Base-by-base conservation (phyloP, 2,888 invertebrate species). In the Seira sanloemensis region DNA sequence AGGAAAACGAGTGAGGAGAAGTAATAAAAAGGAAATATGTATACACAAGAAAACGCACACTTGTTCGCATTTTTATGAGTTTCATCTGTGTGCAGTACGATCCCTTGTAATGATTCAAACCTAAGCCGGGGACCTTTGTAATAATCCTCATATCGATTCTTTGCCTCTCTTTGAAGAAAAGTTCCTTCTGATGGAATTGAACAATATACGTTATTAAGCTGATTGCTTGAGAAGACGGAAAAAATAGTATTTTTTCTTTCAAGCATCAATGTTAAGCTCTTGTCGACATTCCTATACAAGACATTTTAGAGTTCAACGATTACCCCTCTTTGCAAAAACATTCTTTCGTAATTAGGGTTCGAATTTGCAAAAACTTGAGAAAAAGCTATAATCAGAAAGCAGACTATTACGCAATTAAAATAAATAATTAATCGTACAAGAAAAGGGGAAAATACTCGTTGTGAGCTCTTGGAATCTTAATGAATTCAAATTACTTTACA, bases 31-130 rank as follows among this genome's bases (percentile, higher is more conserved):
- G 58, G 18, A 73, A 73, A 73, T 23, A 66, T 26, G 24, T 66
- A 54, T 73, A 54, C 62, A 66, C 19, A 7, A 66, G 23, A 37
- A 23, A 19, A 23, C 66, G 23, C 66, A 66, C 66, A 21, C 24
- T 72, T 72, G 23, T 72, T 23, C 50, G 23, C 2, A 25, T 27
- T 74, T 74, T 74, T 74, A 74, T 74, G 74, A 26, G 1, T 46
- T 74, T 74, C 74, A 74, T 27, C 16, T 74, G 74, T 74, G 62
- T 24, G 16, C 25, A 25, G 62, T 73, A 16, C 21, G 73, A 50
- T 58, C 73, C 73, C 37, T 37, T 37, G 37, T 37, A 37, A 37
- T 37, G 37, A 37, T 37, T 37, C 37, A 9, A 37, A 12, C 37
- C 12, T 37, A 37, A 37, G 37, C 37, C 37, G 37, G 37, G 37